Conservation (phyloP, 2,797 vertebrate genomes). For the Gymnodraco acuticeps region DNA sequence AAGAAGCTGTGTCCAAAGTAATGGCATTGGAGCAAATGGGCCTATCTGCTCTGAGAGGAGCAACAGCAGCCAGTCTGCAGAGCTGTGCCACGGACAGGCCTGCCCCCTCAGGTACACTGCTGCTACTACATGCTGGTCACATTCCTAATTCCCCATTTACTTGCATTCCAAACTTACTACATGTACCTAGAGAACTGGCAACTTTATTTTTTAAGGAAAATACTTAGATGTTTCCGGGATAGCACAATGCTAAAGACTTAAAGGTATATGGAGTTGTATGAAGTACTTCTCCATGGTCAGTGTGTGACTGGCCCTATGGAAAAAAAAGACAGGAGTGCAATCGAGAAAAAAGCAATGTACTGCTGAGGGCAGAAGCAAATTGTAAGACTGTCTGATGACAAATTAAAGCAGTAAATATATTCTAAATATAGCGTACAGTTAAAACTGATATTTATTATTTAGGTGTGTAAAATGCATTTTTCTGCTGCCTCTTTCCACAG, state of each 20-base stretch:
- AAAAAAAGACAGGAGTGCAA: too few relatives aligned
- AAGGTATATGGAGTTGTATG: too few relatives aligned
- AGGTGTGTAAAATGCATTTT: too few relatives aligned
- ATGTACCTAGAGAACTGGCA: neutral
- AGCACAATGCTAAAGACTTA: neutral
- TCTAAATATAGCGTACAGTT: too few relatives aligned
- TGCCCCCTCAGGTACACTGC: slow-evolving; percentile 90
- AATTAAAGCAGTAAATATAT: too few relatives aligned
- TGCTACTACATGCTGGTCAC: slow-evolving; percentile 39
- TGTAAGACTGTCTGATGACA: too few relatives aligned
- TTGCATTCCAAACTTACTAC: neutral
- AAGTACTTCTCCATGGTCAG: too few relatives aligned
- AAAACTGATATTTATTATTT: too few relatives aligned
- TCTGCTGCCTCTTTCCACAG: too few relatives aligned
- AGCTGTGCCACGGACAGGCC: slow-evolving; percentile 88
- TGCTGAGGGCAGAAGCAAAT: too few relatives aligned
- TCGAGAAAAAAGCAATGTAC: too few relatives aligned
- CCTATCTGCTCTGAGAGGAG: slow-evolving; percentile 81
- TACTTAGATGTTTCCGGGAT: neutral
- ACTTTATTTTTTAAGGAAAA: neutral
- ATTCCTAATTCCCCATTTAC: neutral
- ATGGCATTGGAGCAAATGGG: slow-evolving; percentile 72
- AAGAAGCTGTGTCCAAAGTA: slow-evolving; percentile 82
- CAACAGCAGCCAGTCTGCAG: slow-evolving; percentile 78
- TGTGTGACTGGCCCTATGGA: too few relatives aligned